Evolutionary conservation across 2,113 vertebrate species (phyloP), one percentile per base, ranked within the genome.

Genomic region (Nyctereutes procyonoides): DNA sequence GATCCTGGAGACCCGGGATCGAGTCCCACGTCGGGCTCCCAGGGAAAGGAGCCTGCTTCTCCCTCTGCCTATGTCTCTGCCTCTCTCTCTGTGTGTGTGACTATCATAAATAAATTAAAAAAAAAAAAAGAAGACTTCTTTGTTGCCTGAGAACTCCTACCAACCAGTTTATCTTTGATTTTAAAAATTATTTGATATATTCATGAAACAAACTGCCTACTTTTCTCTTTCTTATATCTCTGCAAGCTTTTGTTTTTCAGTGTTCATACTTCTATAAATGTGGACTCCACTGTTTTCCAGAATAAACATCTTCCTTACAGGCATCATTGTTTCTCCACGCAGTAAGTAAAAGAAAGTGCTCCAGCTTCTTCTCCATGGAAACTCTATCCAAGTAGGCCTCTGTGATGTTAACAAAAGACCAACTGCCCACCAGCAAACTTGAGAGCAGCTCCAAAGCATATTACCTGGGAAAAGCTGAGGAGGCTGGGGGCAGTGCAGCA

Each of bases 161-260:
- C 88, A 13, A 93, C 26, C 90, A 82, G 83, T 92, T 80, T 90
- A 55, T 69, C 48, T 93, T 90, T 67, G 38, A 80, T 74, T 96
- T 96, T 90, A n/a, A 67, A 80, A 84, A 69, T 79, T 48, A n/a
- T 22, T 63, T 88, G 24, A 81, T 85, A 43, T 26, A 55, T 35
- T 7, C 17, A 69, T 32, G 30, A 62, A 93, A 11, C 8, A 43
- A 90, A 96, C 30, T 79, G 3, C 8, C 8, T 60, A 43, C 16
- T 67, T 74, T 77, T 63, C 58, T 88, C 3, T 83, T 74, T 55
- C 38, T 60, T 74, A n/a, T 32, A 15, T 69, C 16, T 88, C 35
- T 19, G 5, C 4, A 88, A 81, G 56, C 26, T 79, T 82, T 86
- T 90, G 10, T 43, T 56, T 90, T 87, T 60, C 53, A 43, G 3